Evolutionary conservation across 2,888 invertebrate genomes (phyloP).

Genomic region (Synanthedon tipuliformis): DNA sequence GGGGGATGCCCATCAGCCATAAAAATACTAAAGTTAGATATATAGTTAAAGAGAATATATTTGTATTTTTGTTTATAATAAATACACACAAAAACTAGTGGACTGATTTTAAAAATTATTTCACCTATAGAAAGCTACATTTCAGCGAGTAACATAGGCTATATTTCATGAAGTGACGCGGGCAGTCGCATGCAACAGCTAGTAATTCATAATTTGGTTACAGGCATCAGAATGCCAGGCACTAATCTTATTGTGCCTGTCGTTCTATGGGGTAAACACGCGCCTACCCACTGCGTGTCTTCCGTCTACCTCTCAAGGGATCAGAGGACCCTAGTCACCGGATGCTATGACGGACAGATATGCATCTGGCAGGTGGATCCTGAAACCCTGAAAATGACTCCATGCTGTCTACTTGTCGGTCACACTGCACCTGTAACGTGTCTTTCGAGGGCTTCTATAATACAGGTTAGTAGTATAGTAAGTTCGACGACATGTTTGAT

Average conservation of each 20-base stretch:
- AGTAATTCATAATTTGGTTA: slow-evolving; percentile 2
- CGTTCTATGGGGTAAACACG: slow-evolving; percentile 95
- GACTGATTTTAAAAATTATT: no score
- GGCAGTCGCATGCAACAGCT: no score
- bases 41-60: no score
- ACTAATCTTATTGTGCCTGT: slow-evolving; percentile 96
- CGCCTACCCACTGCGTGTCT: slow-evolving; percentile 97
- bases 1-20: no score
- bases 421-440: slow-evolving; percentile 95
- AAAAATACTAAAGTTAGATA: no score
- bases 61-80: no score
- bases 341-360: slow-evolving; percentile 98
- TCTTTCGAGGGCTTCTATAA: slow-evolving; percentile 84
- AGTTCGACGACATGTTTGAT: no score
- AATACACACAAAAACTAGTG: no score
- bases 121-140: no score
- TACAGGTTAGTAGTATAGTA: slow-evolving; percentile 38
- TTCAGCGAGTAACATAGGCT: no score
- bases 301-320: slow-evolving; percentile 92
- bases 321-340: slow-evolving; percentile 93
- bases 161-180: no score
- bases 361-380: slow-evolving; percentile 90
- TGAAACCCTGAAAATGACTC: slow-evolving; percentile 87
- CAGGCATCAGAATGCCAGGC: slow-evolving; percentile 73
- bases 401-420: slow-evolving; percentile 90